Evolutionary conservation across 2,797 vertebrate species (phyloP).

Genomic region (Luscinia luscinia): DNA sequence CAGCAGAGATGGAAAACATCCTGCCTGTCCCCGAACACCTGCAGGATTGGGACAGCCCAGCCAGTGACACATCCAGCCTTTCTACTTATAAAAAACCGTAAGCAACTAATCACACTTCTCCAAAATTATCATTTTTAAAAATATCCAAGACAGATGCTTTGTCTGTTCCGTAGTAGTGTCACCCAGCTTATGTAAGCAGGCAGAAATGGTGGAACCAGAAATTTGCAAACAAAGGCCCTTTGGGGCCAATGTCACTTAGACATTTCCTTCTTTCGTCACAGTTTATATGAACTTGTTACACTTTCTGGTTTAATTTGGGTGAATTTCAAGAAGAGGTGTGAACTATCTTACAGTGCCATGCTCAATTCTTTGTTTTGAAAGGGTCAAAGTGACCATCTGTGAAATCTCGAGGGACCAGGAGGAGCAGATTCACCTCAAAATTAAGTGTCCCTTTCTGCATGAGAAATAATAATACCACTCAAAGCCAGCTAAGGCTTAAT

Average conservation of each 20-base stretch:
- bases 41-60: slow-evolving; percentile 3
- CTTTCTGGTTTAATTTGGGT: not conserved
- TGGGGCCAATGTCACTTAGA: not conserved
- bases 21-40: not conserved
- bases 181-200: not conserved
- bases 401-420: not conserved
- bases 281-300: not conserved
- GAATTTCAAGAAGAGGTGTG: not conserved
- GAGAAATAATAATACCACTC: not conserved
- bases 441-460: fast-evolving
- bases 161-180: not conserved
- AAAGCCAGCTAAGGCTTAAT: not conserved
- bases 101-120: not conserved
- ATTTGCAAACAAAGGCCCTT: not conserved
- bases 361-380: not conserved
- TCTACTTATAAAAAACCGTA: not conserved
- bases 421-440: not conserved
- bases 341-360: not conserved
- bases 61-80: not conserved
- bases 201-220: not conserved
- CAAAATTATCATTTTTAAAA: slow-evolving; percentile 35
- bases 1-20: not conserved
- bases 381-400: not conserved
- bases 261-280: not conserved
- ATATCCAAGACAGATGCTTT: slow-evolving; percentile 36